phyloP scores from a whole-genome alignment of 1,140 invertebrate genomes.

The Eurosta solidaginis region DNA sequence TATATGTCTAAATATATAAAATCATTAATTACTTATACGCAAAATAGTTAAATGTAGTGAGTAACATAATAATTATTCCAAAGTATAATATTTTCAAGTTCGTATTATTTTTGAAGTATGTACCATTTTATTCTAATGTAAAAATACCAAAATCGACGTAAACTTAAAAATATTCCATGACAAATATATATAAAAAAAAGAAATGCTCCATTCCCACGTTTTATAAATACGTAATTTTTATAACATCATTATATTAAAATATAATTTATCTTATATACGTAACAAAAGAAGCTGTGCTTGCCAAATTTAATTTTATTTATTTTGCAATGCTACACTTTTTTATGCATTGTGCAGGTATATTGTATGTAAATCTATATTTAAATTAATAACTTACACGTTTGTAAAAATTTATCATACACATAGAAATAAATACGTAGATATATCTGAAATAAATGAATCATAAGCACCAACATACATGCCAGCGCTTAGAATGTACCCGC shows the following conservation, averaged over 20 bases:
- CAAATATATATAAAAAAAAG: background rate
- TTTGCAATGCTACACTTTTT: background rate
- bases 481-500: too few species aligned
- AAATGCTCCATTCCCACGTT: background rate
- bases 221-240: background rate
- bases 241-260: background rate
- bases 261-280: background rate
- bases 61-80: background rate
- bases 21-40: background rate
- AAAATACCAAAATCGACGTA: background rate
- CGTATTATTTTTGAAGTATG: background rate
- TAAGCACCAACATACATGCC: constrained; percentile 41
- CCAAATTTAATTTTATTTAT: constrained; percentile 23
- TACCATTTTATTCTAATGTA: background rate
- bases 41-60: background rate
- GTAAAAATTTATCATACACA: constrained; percentile 8
- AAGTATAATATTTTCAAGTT: background rate
- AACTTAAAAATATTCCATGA: background rate
- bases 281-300: constrained; percentile 23
- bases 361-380: background rate
- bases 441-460: background rate
- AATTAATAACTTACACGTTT: background rate
- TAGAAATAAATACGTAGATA: constrained; percentile 10
- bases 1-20: background rate
- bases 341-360: background rate